phyloP scores from a whole-genome alignment of 2,888 invertebrate genomes.

The Pinctada fucata region DNA sequence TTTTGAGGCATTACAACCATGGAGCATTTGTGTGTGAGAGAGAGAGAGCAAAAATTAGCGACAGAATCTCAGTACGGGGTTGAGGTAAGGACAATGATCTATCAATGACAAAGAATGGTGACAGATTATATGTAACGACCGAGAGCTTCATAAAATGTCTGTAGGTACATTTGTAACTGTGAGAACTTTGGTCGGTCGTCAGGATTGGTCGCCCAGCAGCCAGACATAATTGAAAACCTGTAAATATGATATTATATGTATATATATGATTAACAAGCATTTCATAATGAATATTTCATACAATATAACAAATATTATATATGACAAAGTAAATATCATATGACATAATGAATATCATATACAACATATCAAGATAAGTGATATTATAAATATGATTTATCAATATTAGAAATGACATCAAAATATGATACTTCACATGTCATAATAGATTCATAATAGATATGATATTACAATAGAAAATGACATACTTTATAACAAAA shows the following conservation, averaged over 20 bases:
- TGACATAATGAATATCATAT: not conserved
- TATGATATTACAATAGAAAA: no score
- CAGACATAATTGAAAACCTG: conserved; percentile 77
- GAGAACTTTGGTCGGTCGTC: conserved; percentile 76
- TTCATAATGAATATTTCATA: not conserved
- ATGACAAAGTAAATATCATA: not conserved
- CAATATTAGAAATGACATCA: conserved; percentile 15
- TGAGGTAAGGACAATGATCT: no score
- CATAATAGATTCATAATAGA: no score
- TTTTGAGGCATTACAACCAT: no score
- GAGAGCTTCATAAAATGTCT: conserved; percentile 76
- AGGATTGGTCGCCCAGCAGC: conserved; percentile 75
- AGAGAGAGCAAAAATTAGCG: no score
- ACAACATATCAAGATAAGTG: not conserved
- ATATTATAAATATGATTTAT: no score
- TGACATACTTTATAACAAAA: no score
- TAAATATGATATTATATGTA: conserved; percentile 24
- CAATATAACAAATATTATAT: not conserved
- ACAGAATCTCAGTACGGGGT: no score
- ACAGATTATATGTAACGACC: conserved; percentile 62
- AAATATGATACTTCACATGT: not conserved
- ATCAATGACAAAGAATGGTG: no score
- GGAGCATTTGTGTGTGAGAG: no score
- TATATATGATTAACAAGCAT: not conserved
- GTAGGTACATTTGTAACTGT: conserved; percentile 75